phyloP scores from a whole-genome alignment of 2,888 invertebrate species.

The Cenopis cana region DNA sequence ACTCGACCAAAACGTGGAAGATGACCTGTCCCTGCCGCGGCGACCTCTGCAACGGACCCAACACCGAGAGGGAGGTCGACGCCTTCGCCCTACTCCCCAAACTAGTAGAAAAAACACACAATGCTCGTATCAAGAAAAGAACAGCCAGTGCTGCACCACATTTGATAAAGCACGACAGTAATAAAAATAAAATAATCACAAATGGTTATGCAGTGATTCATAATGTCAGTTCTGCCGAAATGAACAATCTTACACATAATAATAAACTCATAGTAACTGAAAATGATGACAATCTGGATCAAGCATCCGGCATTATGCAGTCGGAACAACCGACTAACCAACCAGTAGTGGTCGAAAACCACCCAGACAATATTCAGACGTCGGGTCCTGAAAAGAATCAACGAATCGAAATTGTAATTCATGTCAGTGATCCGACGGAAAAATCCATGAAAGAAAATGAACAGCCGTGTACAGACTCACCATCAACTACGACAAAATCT shows the following conservation, averaged over 20 bases:
- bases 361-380: conserved; percentile 1
- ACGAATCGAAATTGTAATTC: conserved; percentile 40
- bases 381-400: conserved; percentile 11
- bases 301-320: conserved; percentile 17
- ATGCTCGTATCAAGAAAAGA: conserved; percentile 51
- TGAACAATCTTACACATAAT: conserved; percentile 32
- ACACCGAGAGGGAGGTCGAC: conserved; percentile 66
- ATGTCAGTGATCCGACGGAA: conserved; percentile 36
- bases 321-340: conserved; percentile 37
- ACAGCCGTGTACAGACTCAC: conserved; percentile 11
- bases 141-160: conserved; percentile 44
- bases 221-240: conserved; percentile 5
- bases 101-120: conserved; percentile 54
- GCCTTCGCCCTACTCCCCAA: conserved; percentile 66
- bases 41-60: conserved; percentile 75
- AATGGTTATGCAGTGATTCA: conserved; percentile 48
- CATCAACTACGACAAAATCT: background rate
- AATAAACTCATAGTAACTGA: conserved; percentile 33
- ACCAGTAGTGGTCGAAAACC: conserved; percentile 28
- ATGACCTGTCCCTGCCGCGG: conserved; percentile 78
- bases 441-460: conserved; percentile 26
- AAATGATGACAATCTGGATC: conserved; percentile 13
- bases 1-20: conserved; percentile 72
- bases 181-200: conserved; percentile 47
- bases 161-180: conserved; percentile 45